phyloP scores from a whole-genome alignment of 53 echinoderm and acorn worm species.

The Arbacia lixula region DNA sequence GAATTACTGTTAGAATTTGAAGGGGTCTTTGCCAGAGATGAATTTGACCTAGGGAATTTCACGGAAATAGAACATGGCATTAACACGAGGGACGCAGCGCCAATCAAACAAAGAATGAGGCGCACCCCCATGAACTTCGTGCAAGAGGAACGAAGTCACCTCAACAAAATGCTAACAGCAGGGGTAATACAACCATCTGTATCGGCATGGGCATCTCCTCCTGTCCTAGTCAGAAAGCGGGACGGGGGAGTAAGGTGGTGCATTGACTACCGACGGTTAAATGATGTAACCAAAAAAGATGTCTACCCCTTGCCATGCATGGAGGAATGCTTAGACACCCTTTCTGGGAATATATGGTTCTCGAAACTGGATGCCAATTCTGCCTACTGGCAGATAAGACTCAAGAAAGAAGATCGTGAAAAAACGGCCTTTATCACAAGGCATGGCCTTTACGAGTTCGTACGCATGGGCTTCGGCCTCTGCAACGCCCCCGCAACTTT shows the following conservation, averaged over 20 bases:
- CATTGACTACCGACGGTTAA: conserved; percentile 53
- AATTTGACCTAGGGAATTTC: conserved; percentile 40
- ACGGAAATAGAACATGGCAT: conserved; percentile 21
- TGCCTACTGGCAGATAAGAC: conserved; percentile 64
- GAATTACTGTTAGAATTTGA: conserved; percentile 3
- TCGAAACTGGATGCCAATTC: conserved; percentile 51
- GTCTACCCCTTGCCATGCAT: conserved; percentile 77
- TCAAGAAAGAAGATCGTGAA: conserved; percentile 41
- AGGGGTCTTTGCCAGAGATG: conserved; percentile 28
- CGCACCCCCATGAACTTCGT: conserved; percentile 60
- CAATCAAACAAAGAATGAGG: conserved; percentile 60
- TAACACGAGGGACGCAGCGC: conserved; percentile 44
- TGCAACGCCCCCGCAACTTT: conserved; percentile 74
- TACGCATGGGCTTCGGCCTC: conserved; percentile 58
- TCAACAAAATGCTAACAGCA: neutral
- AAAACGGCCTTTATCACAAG: conserved; percentile 73
- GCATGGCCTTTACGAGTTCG: conserved; percentile 56
- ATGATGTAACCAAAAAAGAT: conserved; percentile 64
- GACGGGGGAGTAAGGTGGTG: conserved; percentile 20
- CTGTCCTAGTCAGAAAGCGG: conserved; percentile 5
- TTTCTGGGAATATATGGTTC: conserved; percentile 59
- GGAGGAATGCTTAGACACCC: conserved; percentile 65
- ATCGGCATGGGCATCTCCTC: conserved; percentile 9
- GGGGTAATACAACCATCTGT: neutral
- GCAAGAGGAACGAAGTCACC: neutral